Percentiles rank a stretch among this genome's conserved stretches.
Evolutionary conservation across 2,888 invertebrate genomes (phyloP).

Genomic region (Agrotis ipsilon): DNA sequence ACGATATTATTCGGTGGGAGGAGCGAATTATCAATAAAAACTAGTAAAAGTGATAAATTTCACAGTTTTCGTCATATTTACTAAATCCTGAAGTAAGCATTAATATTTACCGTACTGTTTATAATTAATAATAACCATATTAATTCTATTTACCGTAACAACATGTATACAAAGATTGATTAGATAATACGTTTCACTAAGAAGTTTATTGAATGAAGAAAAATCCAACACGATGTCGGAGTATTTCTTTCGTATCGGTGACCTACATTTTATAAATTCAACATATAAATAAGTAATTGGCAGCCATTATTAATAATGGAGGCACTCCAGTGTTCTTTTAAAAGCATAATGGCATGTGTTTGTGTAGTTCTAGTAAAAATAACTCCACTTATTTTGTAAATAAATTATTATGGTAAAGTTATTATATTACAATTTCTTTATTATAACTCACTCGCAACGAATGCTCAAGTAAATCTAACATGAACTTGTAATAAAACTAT

Average conservation of each 20-base stretch:
- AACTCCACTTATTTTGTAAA: neutral
- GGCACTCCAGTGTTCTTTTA: conserved; percentile 1
- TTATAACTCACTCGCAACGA: neutral
- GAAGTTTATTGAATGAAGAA: conserved; percentile 21
- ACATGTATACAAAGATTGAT: conserved; percentile 19
- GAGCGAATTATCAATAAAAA: too few relatives aligned
- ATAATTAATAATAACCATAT: too few relatives aligned
- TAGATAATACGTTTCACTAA: conserved; percentile 2
- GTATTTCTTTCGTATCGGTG: conserved; percentile 18
- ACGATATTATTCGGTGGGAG: too few relatives aligned
- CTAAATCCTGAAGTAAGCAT: too few relatives aligned
- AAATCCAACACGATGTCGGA: neutral
- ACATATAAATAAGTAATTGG: conserved; percentile 36
- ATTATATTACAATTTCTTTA: conserved; percentile 7
- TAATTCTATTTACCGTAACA: too few relatives aligned
- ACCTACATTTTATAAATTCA: conserved; percentile 42
- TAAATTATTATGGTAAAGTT: conserved; percentile 1
- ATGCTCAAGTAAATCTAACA: neutral
- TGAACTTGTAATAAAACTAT: too few relatives aligned
- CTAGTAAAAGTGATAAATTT: too few relatives aligned
- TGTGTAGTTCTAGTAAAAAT: neutral
- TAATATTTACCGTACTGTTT: too few relatives aligned
- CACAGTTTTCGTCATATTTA: too few relatives aligned
- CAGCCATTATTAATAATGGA: conserved; percentile 44
- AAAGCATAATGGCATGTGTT: conserved; percentile 6